phyloP scores from a whole-genome alignment of 2,888 invertebrate species.

The Aleiodes testaceus region DNA sequence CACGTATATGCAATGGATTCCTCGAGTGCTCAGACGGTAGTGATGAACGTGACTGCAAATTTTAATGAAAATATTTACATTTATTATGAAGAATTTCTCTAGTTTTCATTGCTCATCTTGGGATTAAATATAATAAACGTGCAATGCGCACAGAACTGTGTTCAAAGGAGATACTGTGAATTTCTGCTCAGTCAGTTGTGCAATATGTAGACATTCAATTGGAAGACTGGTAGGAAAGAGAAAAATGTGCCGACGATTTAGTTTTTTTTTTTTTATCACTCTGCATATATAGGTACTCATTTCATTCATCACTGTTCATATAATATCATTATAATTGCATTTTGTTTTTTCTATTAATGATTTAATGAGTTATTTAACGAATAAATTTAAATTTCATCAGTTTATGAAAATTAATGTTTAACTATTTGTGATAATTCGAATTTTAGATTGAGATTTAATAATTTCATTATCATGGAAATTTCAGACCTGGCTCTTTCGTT shows the following conservation, averaged over 20 bases:
- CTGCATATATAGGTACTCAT: background rate
- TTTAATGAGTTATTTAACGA: constrained; percentile 37
- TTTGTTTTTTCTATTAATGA: constrained; percentile 45
- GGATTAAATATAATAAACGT: background rate
- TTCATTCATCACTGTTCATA: constrained; percentile 18
- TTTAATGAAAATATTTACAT: constrained; percentile 1
- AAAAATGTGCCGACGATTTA: no score
- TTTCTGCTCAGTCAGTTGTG: constrained; percentile 40
- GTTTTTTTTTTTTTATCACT: no score
- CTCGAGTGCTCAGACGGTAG: constrained; percentile 86
- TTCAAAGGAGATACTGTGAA: constrained; percentile 25
- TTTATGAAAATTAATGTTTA: constrained; percentile 6
- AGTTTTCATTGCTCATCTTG: constrained; percentile 1
- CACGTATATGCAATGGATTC: constrained; percentile 84
- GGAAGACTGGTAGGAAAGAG: no score
- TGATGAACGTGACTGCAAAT: constrained; percentile 79
- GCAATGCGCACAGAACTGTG: background rate
- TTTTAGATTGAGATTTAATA: background rate
- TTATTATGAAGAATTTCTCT: background rate
- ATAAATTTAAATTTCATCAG: background rate
- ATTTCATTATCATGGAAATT: constrained; percentile 1
- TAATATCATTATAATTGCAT: background rate
- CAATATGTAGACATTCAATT: constrained; percentile 47
- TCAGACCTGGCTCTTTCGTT: constrained; percentile 6
- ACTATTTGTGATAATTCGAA: constrained; percentile 25